Evolutionary conservation across 1,140 invertebrate species (phyloP).

Genomic region (Mizuhopecten yessoensis): DNA sequence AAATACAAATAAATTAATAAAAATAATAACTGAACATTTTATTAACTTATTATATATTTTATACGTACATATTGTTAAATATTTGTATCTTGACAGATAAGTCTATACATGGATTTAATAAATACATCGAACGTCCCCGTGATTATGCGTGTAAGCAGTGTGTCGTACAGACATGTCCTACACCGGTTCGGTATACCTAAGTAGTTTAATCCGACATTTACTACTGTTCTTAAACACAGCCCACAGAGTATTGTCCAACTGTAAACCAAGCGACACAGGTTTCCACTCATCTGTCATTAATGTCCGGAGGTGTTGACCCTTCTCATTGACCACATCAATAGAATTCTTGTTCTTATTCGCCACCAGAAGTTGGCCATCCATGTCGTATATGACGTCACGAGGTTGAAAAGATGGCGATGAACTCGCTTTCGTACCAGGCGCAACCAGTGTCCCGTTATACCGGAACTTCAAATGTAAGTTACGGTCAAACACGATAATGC

Average conservation of each 20-base stretch:
- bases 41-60: too few relatives aligned
- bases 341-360: not conserved
- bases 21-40: too few relatives aligned
- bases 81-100: too few relatives aligned
- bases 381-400: slow-evolving; percentile 32
- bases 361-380: not conserved
- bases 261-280: not conserved
- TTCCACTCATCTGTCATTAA: not conserved
- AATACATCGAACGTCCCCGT: not conserved
- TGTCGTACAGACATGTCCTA: not conserved
- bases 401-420: slow-evolving; percentile 21
- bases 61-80: too few relatives aligned
- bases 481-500: not conserved
- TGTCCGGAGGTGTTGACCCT: not conserved
- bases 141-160: not conserved
- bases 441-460: slow-evolving; percentile 11
- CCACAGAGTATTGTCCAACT: not conserved
- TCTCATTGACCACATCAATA: not conserved
- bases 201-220: not conserved
- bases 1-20: too few relatives aligned
- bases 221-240: not conserved
- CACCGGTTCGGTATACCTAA: not conserved
- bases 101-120: too few relatives aligned
- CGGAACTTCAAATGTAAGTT: not conserved
- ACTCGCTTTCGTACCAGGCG: not conserved